A percentile compares a stretch with the other conserved stretches of the same genome.
phyloP scores from a whole-genome alignment of 2,888 invertebrate genomes.

The Drosophila acutilabella region DNA sequence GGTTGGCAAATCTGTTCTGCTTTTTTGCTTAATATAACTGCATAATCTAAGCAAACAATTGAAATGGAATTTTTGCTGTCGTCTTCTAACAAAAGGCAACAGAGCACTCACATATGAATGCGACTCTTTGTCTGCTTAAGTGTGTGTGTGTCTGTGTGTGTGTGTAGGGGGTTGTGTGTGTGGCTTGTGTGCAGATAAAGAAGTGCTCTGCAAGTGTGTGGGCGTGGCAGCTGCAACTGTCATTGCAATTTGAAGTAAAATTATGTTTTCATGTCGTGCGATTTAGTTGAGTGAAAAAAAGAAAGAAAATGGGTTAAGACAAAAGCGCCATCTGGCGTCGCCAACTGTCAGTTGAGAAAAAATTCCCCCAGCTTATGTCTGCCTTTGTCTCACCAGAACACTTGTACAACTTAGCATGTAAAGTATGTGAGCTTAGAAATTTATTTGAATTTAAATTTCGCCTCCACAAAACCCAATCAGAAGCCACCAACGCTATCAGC shows the following conservation, averaged over 20 bases:
- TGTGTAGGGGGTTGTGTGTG: constrained; percentile 18
- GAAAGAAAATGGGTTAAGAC: constrained; percentile 56
- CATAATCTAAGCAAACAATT: constrained; percentile 83
- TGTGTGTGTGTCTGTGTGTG: constrained; percentile 40
- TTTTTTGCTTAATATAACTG: constrained; percentile 75
- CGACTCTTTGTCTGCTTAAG: constrained; percentile 21
- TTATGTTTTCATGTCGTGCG: constrained; percentile 80
- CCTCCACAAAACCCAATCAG: constrained; percentile 1
- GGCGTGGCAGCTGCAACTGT: constrained; percentile 73
- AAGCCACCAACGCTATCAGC: neutral
- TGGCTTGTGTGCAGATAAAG: constrained; percentile 37
- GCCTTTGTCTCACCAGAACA: constrained; percentile 50
- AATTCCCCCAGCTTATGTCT: constrained; percentile 13
- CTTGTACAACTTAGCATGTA: constrained; percentile 36
- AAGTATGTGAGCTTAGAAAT: constrained; percentile 34
- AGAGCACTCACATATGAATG: constrained; percentile 43
- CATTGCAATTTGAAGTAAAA: constrained; percentile 77
- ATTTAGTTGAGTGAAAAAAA: constrained; percentile 58
- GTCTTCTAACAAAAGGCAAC: constrained; percentile 59
- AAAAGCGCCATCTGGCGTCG: constrained; percentile 62
- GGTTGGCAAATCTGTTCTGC: constrained; percentile 10
- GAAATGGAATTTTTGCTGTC: constrained; percentile 78
- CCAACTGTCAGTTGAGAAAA: constrained; percentile 35
- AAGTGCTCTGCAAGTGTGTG: constrained; percentile 47
- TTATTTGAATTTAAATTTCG: constrained; percentile 30